phyloP scores from a whole-genome alignment of 2,888 invertebrate species.

The Drosophila putrida region DNA sequence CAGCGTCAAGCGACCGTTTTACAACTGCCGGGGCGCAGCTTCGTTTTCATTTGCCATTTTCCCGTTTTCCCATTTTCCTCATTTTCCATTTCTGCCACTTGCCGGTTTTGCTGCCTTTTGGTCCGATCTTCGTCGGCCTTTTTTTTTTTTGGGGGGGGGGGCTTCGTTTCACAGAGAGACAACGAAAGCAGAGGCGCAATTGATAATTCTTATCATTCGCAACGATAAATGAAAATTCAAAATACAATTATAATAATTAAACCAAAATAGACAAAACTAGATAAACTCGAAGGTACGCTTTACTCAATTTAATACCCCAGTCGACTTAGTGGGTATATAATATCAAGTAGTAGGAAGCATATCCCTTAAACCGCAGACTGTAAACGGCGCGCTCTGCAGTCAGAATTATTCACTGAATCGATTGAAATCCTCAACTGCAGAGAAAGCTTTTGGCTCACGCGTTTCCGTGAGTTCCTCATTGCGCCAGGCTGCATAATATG shows the following conservation, averaged over 20 bases:
- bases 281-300: no score
- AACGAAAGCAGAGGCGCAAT: neutral
- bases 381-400: no score
- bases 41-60: slow-evolving; percentile 45
- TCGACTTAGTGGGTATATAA: no score
- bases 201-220: slow-evolving; percentile 22
- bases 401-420: no score
- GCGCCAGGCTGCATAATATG: no score
- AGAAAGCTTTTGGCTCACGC: no score
- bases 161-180: slow-evolving; percentile 14
- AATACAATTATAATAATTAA: neutral
- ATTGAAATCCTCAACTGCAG: no score
- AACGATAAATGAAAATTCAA: neutral
- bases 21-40: slow-evolving; percentile 45
- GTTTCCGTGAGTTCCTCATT: no score
- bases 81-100: slow-evolving; percentile 29
- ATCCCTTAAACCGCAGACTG: no score
- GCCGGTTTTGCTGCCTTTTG: slow-evolving; percentile 31
- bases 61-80: slow-evolving; percentile 10
- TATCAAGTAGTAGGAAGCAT: no score
- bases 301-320: no score
- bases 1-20: slow-evolving; percentile 45
- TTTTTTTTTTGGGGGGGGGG: neutral
- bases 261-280: no score
- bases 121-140: slow-evolving; percentile 37